These are phyloP conservation scores for Urophycis tenuis DNA, from an alignment of 2,797 vertebrate genomes.

Conservation along the genomic window DNA sequence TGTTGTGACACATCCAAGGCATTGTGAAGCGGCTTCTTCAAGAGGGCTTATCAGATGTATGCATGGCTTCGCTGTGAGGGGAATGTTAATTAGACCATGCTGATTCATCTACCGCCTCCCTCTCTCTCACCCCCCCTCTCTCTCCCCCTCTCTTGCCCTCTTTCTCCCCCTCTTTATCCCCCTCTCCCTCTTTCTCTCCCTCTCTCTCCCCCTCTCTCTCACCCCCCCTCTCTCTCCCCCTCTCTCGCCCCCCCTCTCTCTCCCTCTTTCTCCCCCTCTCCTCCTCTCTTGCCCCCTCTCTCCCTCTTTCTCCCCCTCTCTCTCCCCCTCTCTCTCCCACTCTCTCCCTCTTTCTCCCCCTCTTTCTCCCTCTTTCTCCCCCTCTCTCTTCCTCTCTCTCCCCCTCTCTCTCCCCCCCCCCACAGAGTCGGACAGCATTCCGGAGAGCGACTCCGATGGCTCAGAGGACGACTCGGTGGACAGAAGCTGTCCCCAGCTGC, in stretches of 20 bases:
- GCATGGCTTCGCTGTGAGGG: slow-evolving; percentile 18
- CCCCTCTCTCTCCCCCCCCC: background rate
- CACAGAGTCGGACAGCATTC: slow-evolving; percentile 87
- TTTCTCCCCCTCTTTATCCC: background rate
- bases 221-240: slow-evolving; percentile 2
- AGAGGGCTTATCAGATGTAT: slow-evolving; percentile 7
- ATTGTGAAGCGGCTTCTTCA: slow-evolving; percentile 8
- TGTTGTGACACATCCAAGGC: slow-evolving; percentile 13
- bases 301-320: slow-evolving; percentile 16
- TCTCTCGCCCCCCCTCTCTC: too few species aligned
- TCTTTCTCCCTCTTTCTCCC: background rate
- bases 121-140: background rate
- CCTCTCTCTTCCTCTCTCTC: slow-evolving; percentile 1
- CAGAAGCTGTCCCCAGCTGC: slow-evolving; percentile 72
- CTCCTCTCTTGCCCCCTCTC: background rate
- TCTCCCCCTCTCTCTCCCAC: background rate
- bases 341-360: slow-evolving; percentile 14
- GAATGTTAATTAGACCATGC: slow-evolving; percentile 32
- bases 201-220: slow-evolving; percentile 10
- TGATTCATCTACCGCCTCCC: slow-evolving; percentile 9
- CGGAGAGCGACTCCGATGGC: slow-evolving; percentile 83
- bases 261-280: slow-evolving; percentile 16
- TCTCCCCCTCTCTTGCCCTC: background rate
- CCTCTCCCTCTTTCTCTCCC: slow-evolving; percentile 9
- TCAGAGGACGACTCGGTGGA: slow-evolving; percentile 82